Conservation (phyloP, 2,797 vertebrate species). For the Sebastiscus albofasciatus region DNA sequence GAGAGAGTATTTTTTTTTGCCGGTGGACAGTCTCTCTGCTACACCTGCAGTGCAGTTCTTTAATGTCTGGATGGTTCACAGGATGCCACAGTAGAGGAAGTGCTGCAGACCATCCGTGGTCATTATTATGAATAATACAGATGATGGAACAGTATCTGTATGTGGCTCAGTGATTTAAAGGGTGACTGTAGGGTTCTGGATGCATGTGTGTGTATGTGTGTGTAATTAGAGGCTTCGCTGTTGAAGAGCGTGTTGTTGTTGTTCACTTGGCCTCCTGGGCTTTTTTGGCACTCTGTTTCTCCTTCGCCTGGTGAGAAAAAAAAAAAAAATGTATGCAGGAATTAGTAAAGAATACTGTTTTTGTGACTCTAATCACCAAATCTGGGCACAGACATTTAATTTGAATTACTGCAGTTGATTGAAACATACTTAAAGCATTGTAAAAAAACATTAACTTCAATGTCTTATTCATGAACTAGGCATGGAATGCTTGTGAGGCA, state of each 20-base stretch:
- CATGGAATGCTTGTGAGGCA: neutral
- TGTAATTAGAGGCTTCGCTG: conserved; percentile 23
- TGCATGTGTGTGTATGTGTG: neutral
- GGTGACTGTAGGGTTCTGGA: conserved; percentile 29
- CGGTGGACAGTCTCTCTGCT: conserved; percentile 52
- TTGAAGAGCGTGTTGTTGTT: conserved; percentile 18
- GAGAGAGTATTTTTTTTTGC: neutral
- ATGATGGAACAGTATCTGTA: conserved; percentile 30
- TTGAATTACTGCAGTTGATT: neutral
- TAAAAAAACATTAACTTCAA: neutral
- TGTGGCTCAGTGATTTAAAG: conserved; percentile 49
- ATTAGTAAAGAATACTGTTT: neutral
- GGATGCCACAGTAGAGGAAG: conserved; percentile 41
- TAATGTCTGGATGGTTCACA: conserved; percentile 37
- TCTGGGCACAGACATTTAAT: neutral
- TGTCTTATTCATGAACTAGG: neutral
- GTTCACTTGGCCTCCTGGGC: conserved; percentile 95
- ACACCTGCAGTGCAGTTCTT: conserved; percentile 49
- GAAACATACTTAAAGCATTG: neutral
- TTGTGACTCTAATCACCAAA: neutral
- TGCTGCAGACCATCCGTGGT: conserved; percentile 42
- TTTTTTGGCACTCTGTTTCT: conserved; percentile 97
- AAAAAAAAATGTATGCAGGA: neutral
- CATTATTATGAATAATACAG: conserved; percentile 38
- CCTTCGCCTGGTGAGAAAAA: conserved; percentile 88